Percentiles rank a stretch among this genome's conserved stretches.
Conservation (phyloP, 2,888 invertebrate genomes). For the Hirtodrosophila histrioides region DNA sequence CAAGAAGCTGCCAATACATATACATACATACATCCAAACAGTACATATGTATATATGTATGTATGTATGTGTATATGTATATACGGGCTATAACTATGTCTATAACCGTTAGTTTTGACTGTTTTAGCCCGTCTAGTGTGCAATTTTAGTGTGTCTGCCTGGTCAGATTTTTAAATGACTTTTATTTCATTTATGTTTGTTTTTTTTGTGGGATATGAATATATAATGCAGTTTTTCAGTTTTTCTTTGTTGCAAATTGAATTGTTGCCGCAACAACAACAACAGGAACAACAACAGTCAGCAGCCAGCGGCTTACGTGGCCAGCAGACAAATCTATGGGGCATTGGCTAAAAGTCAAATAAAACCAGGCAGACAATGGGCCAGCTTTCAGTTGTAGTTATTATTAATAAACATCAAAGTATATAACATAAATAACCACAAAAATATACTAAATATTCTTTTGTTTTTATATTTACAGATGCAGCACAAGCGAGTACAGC, state of each 20-base stretch:
- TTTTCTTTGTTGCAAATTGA: slow-evolving; percentile 71
- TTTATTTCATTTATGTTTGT: slow-evolving; percentile 18
- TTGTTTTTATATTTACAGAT: slow-evolving; percentile 27
- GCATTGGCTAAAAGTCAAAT: slow-evolving; percentile 32
- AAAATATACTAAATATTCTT: background rate
- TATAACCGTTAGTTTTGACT: slow-evolving; percentile 39
- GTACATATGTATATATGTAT: slow-evolving; percentile 12
- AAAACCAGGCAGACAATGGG: slow-evolving; percentile 6
- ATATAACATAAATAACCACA: background rate
- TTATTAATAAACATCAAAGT: background rate
- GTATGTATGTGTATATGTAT: slow-evolving; percentile 13
- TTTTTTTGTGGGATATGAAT: slow-evolving; percentile 49
- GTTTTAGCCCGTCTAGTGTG: slow-evolving; percentile 10
- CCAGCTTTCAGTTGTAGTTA: background rate
- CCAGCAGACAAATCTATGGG: slow-evolving; percentile 46
- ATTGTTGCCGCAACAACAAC: slow-evolving; percentile 41
- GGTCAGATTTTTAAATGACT: slow-evolving; percentile 19
- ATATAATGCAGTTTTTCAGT: slow-evolving; percentile 47
- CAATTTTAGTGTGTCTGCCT: slow-evolving; percentile 7
- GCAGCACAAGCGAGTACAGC: slow-evolving; percentile 4
- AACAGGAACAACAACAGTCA: slow-evolving; percentile 9
- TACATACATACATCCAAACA: slow-evolving; percentile 9
- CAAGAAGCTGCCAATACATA: slow-evolving; percentile 43
- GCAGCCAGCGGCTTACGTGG: slow-evolving; percentile 62
- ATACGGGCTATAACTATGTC: slow-evolving; percentile 37